These are phyloP conservation scores for Trachemys scripta DNA, from an alignment of 2,113 vertebrate genomes.

Conservation along the genomic window DNA sequence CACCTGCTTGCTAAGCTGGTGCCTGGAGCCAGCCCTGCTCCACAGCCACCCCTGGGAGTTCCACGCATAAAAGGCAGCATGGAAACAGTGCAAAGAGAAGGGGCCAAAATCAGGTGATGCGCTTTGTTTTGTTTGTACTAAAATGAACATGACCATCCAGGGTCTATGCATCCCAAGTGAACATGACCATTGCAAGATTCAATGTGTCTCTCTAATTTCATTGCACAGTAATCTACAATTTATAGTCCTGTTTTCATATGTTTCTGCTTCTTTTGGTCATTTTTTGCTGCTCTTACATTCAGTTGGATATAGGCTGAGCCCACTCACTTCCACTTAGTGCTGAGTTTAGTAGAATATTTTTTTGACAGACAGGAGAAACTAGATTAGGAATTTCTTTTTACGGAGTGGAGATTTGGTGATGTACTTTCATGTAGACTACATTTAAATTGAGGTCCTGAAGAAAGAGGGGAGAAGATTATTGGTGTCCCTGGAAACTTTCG, in stretches of 20 bases:
- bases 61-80: neutral
- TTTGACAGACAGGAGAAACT: slow-evolving; percentile 15
- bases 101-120: too few species aligned
- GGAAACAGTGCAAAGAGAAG: fast-evolving
- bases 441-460: neutral
- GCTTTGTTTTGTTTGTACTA: neutral
- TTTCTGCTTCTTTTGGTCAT: neutral
- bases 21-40: too few species aligned
- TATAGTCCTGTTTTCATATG: neutral
- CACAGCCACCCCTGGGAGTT: fast-evolving
- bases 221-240: neutral
- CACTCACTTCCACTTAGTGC: slow-evolving; percentile 52
- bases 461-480: neutral
- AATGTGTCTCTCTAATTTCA: neutral
- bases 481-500: neutral
- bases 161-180: fast-evolving
- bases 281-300: neutral
- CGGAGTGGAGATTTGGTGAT: neutral
- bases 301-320: slow-evolving; percentile 18
- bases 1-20: too few species aligned
- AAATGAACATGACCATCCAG: neutral
- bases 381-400: slow-evolving; percentile 19
- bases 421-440: fast-evolving
- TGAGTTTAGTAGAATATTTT: slow-evolving; percentile 37
- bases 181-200: slow-evolving; percentile 3